Evolutionary conservation across 2,113 vertebrate species (phyloP).

Genomic region (Elephantulus edwardii): DNA sequence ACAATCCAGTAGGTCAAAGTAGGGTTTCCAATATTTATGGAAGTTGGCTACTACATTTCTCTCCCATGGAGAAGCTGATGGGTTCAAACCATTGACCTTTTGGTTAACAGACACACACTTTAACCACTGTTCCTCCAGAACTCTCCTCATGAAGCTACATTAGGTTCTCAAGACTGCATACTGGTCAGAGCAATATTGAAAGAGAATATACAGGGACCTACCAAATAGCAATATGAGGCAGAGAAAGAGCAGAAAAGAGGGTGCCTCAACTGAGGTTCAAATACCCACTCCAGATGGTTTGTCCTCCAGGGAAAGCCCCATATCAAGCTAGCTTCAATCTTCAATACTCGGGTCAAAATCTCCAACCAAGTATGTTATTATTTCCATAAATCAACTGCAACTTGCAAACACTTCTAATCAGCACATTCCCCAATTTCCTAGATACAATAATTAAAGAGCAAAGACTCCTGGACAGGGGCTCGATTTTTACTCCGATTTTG

Average conservation of each 20-base stretch:
- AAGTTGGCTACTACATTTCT: no score
- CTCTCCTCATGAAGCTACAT: not conserved
- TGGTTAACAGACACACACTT: not conserved
- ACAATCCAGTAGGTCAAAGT: not conserved
- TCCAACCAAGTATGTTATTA: not conserved
- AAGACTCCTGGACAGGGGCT: not conserved
- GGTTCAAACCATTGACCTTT: not conserved
- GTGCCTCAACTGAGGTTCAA: rapidly evolving
- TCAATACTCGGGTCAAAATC: not conserved
- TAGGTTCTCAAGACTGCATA: not conserved
- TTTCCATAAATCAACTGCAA: not conserved
- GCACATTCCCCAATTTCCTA: not conserved
- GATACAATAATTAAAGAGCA: not conserved
- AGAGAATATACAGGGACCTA: rapidly evolving
- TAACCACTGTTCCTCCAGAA: not conserved
- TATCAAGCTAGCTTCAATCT: not conserved
- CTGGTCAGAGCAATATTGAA: no score
- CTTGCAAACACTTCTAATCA: not conserved
- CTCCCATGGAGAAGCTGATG: not conserved
- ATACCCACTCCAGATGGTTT: not conserved
- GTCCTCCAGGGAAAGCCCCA: no score
- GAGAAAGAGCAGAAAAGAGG: not conserved
- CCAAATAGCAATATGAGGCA: no score
- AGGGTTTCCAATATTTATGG: no score
- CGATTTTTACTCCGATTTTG: not conserved